These are phyloP conservation scores for Argentina silus DNA, from an alignment of 2,797 vertebrate genomes.

Conservation along the genomic window DNA sequence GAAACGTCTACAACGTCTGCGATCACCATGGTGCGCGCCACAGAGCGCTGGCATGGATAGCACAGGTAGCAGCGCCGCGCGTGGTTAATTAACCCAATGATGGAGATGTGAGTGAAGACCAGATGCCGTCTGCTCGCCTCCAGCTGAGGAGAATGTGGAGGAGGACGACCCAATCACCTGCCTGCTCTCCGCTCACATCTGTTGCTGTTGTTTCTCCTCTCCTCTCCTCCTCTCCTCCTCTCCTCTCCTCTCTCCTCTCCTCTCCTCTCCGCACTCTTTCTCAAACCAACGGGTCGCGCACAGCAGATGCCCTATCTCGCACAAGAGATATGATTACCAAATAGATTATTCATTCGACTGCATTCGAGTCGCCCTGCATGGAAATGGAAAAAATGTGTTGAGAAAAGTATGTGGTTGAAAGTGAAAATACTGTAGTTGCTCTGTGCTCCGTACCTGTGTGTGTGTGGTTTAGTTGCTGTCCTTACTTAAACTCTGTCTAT, in stretches of 20 bases:
- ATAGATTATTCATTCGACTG: background rate
- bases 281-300: background rate
- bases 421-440: background rate
- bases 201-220: background rate
- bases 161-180: background rate
- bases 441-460: conserved; percentile 36
- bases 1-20: too few species aligned
- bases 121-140: background rate
- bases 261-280: background rate
- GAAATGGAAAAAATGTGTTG: background rate
- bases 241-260: background rate
- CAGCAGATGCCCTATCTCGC: background rate
- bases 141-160: background rate
- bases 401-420: background rate
- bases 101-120: background rate
- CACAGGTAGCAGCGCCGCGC: background rate
- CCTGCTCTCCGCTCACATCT: background rate
- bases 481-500: too few species aligned
- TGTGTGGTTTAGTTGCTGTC: background rate
- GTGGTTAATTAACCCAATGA: conserved; percentile 11
- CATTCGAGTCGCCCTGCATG: background rate
- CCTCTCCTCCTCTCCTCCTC: background rate
- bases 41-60: background rate
- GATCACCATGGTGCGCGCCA: background rate
- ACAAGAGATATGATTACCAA: background rate